These are phyloP conservation scores for Dromius quadrimaculatus DNA, from an alignment of 2,888 invertebrate species.

Conservation along the genomic window DNA sequence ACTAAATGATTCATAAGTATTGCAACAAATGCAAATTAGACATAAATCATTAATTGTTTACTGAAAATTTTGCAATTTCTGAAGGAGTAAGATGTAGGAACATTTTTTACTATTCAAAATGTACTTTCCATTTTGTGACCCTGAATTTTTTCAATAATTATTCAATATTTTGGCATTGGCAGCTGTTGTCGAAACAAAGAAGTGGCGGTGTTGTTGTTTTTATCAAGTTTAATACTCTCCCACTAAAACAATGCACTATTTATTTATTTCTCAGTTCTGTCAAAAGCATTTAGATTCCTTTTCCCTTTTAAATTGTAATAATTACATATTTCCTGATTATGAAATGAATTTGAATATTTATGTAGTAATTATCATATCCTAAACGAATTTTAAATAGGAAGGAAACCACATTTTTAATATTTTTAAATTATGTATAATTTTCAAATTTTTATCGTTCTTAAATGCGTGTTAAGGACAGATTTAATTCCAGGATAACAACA, in stretches of 20 bases:
- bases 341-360: conserved; percentile 27
- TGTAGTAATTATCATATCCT: conserved; percentile 16
- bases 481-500: conserved; percentile 6
- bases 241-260: not conserved
- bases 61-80: not conserved
- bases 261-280: not conserved
- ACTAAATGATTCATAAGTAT: conserved; percentile 1
- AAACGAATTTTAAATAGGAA: conserved; percentile 13
- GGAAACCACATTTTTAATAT: conserved; percentile 19
- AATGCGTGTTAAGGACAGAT: conserved; percentile 28
- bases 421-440: conserved; percentile 15
- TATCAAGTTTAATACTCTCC: not conserved
- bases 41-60: not conserved
- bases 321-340: conserved; percentile 32
- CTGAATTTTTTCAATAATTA: not conserved
- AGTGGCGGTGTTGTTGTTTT: too few relatives aligned
- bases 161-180: too few relatives aligned
- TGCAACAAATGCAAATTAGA: not conserved
- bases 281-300: not conserved
- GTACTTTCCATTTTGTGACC: not conserved
- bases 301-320: conserved; percentile 7
- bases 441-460: conserved; percentile 18
- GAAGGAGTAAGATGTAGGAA: not conserved
- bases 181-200: too few relatives aligned
- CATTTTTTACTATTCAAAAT: not conserved